A percentile compares a stretch with the other conserved stretches of the same genome.
phyloP scores from a whole-genome alignment of 2,888 invertebrate species.

The Penaeus monodon region DNA sequence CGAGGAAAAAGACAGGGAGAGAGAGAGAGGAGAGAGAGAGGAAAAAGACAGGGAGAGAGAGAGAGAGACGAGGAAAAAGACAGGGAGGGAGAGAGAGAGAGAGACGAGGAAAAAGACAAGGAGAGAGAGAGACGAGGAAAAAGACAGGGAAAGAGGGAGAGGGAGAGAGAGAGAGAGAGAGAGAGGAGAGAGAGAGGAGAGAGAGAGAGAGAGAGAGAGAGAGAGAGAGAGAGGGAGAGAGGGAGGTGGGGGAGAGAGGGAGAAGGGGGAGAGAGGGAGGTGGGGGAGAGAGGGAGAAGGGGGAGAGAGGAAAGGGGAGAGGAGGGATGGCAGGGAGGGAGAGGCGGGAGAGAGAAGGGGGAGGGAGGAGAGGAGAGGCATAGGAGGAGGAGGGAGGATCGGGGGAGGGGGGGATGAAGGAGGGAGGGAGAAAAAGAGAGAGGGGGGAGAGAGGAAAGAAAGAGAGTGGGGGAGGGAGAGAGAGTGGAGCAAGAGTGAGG shows the following conservation, averaged over 20 bases:
- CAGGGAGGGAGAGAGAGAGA: too few relatives aligned
- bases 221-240: neutral
- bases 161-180: neutral
- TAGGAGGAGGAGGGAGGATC: neutral
- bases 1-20: fast-evolving
- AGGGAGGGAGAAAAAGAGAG: too few relatives aligned
- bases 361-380: neutral
- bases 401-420: too few relatives aligned
- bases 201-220: neutral
- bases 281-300: neutral
- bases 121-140: neutral
- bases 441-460: too few relatives aligned
- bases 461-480: neutral
- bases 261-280: neutral
- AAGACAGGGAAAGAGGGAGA: neutral
- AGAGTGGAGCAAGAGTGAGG: neutral
- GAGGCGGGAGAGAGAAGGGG: neutral
- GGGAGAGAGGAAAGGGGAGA: neutral
- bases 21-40: neutral
- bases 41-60: too few relatives aligned
- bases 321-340: neutral
- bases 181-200: neutral
- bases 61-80: too few relatives aligned
- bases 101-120: too few relatives aligned
- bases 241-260: neutral